phyloP scores from a whole-genome alignment of 2,113 vertebrate species.

The Anseranas semipalmata region DNA sequence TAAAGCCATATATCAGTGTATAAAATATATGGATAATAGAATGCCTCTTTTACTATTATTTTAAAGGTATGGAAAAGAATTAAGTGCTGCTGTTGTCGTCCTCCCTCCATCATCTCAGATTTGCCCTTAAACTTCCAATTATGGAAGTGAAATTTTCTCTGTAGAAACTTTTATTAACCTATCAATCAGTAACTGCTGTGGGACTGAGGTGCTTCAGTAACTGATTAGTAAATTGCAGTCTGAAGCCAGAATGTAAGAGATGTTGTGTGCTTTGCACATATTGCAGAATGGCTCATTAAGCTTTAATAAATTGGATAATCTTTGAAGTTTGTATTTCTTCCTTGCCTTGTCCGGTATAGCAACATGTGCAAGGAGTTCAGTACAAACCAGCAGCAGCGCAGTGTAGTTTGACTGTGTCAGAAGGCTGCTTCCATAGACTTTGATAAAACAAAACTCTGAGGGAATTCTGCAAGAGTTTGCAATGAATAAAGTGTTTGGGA shows the following conservation, averaged over 20 bases:
- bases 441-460: background rate
- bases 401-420: background rate
- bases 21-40: background rate
- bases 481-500: background rate
- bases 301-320: constrained; percentile 44
- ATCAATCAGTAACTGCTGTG: constrained; percentile 23
- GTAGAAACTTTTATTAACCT: background rate
- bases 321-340: background rate
- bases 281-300: background rate
- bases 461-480: background rate
- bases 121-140: background rate
- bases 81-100: background rate
- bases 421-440: background rate
- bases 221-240: constrained; percentile 14
- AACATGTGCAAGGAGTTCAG: background rate
- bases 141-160: background rate
- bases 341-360: background rate
- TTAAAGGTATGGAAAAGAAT: background rate
- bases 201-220: background rate
- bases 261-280: background rate
- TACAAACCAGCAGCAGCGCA: background rate
- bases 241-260: background rate
- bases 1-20: background rate
- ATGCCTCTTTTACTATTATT: background rate
- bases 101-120: background rate